Conservation (phyloP, 2,113 vertebrate genomes). For the Tetraodon nigroviridis region DNA sequence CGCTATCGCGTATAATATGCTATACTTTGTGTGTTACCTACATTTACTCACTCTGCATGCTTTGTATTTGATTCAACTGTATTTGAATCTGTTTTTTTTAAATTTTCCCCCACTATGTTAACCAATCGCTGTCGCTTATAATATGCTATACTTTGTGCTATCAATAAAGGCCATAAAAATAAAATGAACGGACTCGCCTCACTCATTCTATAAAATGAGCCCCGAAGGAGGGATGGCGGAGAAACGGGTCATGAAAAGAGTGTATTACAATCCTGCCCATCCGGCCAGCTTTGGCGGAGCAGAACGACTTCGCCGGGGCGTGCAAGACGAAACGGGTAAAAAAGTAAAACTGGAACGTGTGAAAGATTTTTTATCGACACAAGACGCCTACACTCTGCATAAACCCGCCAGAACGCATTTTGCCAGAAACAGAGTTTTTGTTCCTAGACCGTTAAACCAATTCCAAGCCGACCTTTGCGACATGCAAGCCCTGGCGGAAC, state of each 20-base stretch:
- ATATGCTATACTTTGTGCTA: no score
- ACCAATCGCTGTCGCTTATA: no score
- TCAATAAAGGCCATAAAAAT: no score
- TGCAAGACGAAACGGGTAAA: background rate
- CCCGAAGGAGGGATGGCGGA: no score
- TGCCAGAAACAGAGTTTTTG: constrained; percentile 2
- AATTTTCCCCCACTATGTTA: no score
- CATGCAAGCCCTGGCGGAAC: background rate
- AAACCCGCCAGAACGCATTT: constrained; percentile 3
- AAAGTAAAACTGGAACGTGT: background rate
- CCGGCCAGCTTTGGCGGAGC: background rate
- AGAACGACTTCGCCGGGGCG: background rate
- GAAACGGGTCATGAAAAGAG: background rate
- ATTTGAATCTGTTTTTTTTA: no score
- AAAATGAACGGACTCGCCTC: no score
- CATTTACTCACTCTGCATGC: no score
- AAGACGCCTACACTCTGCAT: constrained; percentile 6
- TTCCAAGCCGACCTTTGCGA: constrained; percentile 2
- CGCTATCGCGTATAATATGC: no score
- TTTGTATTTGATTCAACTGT: no score
- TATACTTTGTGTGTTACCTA: no score
- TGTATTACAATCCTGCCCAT: background rate
- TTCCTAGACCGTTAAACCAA: background rate
- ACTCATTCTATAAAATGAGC: no score
- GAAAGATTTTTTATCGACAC: background rate